Conservation (phyloP, 1,140 invertebrate genomes). For the Dinoponera quadriceps region DNA sequence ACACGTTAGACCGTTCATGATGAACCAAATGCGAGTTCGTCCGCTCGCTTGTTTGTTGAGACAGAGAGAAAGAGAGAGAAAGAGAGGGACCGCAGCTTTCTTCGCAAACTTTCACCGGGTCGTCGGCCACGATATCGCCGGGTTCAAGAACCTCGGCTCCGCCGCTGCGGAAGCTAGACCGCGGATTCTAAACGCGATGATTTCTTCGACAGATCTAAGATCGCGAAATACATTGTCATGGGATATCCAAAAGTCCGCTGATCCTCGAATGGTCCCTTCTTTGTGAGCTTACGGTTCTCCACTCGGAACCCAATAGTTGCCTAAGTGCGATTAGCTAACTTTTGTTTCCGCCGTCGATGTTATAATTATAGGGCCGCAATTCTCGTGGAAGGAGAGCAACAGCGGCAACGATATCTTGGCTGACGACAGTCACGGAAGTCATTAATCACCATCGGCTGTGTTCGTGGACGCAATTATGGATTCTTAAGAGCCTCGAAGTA, state of each 20-base stretch:
- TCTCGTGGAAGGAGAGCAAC: not conserved
- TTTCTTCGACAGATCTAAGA: conserved; percentile 35
- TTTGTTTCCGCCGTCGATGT: not conserved
- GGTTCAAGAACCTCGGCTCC: conserved; percentile 75
- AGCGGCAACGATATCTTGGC: not conserved
- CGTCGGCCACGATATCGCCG: conserved; percentile 54
- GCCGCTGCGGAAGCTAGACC: conserved; percentile 19
- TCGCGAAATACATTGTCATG: not conserved
- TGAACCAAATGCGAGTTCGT: conserved; percentile 46
- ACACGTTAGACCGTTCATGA: conserved; percentile 49
- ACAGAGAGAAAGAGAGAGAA: conserved; percentile 18
- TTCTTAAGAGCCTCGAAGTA: no score
- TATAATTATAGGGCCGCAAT: not conserved
- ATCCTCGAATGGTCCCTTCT: not conserved
- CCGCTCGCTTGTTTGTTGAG: not conserved
- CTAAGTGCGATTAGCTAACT: not conserved
- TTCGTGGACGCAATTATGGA: not conserved
- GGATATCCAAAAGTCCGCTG: not conserved
- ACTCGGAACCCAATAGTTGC: not conserved
- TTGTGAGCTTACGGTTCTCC: not conserved
- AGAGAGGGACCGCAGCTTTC: conserved; percentile 73
- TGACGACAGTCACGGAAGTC: not conserved
- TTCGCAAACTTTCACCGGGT: conserved; percentile 81
- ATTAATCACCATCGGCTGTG: conserved; percentile 23
- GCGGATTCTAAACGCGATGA: conserved; percentile 39